Evolutionary conservation across 2,113 vertebrate species (phyloP).

Genomic region (Macroglossus sobrinus): DNA sequence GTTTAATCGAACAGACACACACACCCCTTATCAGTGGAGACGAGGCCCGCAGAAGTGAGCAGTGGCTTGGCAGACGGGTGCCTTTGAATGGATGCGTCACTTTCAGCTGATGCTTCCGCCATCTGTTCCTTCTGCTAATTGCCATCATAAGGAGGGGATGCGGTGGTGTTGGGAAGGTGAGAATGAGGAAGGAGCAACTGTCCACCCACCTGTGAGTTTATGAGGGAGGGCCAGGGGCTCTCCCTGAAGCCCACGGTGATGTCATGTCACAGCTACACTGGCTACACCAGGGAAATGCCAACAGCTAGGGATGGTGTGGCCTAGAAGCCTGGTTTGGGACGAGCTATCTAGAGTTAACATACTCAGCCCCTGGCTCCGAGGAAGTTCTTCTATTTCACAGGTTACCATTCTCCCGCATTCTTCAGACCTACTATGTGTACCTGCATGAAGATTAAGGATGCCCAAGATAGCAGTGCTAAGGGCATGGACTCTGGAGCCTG

Average conservation of each 20-base stretch:
- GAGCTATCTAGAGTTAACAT: fast-evolving
- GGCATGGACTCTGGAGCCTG: not conserved
- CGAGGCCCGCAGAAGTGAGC: not conserved
- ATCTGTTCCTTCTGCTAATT: conserved; percentile 62
- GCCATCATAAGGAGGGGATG: not conserved
- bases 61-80: not conserved
- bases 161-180: fast-evolving
- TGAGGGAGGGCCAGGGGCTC: too few relatives aligned
- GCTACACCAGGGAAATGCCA: not conserved
- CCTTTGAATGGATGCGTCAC: fast-evolving
- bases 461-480: fast-evolving
- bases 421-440: fast-evolving
- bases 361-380: not conserved
- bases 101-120: not conserved
- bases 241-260: fast-evolving
- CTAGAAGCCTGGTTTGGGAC: not conserved
- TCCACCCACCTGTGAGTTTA: not conserved
- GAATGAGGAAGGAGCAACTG: fast-evolving
- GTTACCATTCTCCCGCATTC: fast-evolving
- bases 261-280: fast-evolving
- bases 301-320: not conserved
- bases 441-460: fast-evolving
- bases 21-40: not conserved
- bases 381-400: not conserved
- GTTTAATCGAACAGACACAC: too few relatives aligned